Evolutionary conservation across 2,797 vertebrate genomes (phyloP).

Genomic region (Ctenochaetus hawaiiensis): DNA sequence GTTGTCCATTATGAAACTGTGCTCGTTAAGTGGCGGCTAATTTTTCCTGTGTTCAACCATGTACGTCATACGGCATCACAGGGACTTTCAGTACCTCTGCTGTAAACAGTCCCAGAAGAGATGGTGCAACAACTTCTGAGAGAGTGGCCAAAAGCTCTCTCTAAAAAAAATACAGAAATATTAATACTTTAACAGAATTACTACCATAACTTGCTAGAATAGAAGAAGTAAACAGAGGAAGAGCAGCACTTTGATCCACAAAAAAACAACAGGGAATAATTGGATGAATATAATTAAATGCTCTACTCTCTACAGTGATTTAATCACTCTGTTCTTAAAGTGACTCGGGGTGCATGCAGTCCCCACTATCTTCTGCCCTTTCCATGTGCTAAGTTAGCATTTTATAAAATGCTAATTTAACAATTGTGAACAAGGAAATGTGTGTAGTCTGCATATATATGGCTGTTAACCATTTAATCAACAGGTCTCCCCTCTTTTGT

Average conservation of each 20-base stretch:
- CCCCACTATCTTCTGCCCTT: constrained; percentile 57
- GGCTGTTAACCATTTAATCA: constrained; percentile 72
- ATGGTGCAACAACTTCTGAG: constrained; percentile 28
- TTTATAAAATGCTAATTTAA: constrained; percentile 78
- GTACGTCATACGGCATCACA: constrained; percentile 66
- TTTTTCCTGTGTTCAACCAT: constrained; percentile 60
- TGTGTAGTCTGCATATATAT: constrained; percentile 71
- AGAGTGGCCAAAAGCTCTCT: constrained; percentile 27
- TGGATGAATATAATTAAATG: constrained; percentile 66
- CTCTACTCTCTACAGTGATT: constrained; percentile 54
- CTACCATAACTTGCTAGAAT: constrained; percentile 36
- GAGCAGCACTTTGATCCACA: constrained; percentile 31
- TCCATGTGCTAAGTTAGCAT: constrained; percentile 73
- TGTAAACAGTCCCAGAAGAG: constrained; percentile 47
- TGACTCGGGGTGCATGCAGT: constrained; percentile 40
- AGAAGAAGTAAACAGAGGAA: too few relatives aligned
- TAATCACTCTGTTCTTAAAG: constrained; percentile 65
- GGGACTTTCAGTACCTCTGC: constrained; percentile 53
- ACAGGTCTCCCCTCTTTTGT: constrained; percentile 55
- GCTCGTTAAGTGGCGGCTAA: constrained; percentile 71
- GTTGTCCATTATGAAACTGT: constrained; percentile 62
- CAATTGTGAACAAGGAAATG: constrained; percentile 62
- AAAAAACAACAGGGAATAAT: constrained; percentile 58
- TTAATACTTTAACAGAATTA: constrained; percentile 57
- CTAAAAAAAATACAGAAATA: constrained; percentile 32